A percentile compares a stretch with the other conserved stretches of the same genome.
Conservation (phyloP, 2,888 invertebrate genomes). For the Apoda limacodes region DNA sequence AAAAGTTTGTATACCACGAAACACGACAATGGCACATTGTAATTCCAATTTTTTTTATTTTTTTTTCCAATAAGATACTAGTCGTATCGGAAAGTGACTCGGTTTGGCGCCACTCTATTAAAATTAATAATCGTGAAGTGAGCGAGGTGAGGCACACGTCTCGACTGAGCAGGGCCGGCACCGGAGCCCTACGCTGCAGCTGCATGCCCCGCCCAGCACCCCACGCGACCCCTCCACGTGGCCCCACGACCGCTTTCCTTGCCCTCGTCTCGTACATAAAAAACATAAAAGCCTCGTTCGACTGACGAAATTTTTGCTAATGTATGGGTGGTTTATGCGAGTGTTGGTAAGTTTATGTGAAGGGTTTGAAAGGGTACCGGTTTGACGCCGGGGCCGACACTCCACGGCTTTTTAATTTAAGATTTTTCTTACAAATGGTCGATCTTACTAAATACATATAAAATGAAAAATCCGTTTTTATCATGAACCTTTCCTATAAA, state of each 20-base stretch:
- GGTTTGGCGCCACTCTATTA: too few species aligned
- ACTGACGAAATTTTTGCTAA: slow-evolving; percentile 23
- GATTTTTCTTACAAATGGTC: slow-evolving; percentile 32
- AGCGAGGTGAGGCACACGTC: slow-evolving; percentile 44
- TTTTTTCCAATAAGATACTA: too few species aligned
- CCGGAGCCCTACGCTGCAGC: slow-evolving; percentile 54
- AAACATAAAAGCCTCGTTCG: slow-evolving; percentile 29
- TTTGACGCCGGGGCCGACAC: slow-evolving; percentile 23
- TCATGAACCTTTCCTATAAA: too few species aligned
- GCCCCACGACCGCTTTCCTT: slow-evolving; percentile 53
- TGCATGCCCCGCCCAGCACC: slow-evolving; percentile 61
- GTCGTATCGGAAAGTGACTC: neutral
- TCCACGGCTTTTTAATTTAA: slow-evolving; percentile 36
- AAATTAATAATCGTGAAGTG: slow-evolving; percentile 33
- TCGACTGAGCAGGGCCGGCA: slow-evolving; percentile 43
- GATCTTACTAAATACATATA: too few species aligned
- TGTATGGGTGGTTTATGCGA: slow-evolving; percentile 30
- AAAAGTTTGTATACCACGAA: slow-evolving; percentile 17
- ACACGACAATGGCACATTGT: slow-evolving; percentile 16
- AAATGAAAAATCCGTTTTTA: too few species aligned
- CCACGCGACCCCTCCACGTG: slow-evolving; percentile 54
- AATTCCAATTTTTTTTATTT: too few species aligned
- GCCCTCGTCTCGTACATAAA: slow-evolving; percentile 49
- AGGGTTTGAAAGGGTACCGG: slow-evolving; percentile 31
- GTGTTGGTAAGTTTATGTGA: slow-evolving; percentile 30